Base-by-base conservation (phyloP, 2,888 invertebrate species). In the Tipula vernalis region DNA sequence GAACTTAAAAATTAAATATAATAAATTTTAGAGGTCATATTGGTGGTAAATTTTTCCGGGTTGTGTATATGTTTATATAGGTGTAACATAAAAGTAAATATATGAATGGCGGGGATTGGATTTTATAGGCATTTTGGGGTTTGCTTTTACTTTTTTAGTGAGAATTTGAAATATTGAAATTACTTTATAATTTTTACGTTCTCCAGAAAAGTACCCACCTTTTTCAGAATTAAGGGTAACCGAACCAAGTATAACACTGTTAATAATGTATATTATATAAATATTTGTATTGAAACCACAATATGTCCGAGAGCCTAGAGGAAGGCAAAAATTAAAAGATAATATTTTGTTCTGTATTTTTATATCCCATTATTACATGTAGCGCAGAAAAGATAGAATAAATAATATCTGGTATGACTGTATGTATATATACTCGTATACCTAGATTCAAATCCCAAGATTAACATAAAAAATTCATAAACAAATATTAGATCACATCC, bases 401-500 rank as follows among this genome's bases (percentile, higher is more conserved):
- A 57, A 57, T 57, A 57, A 57, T 57, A 57, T 57, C 15, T 57
- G 15, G 15, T 57, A 57, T 15, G 15, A 15, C 15, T 57, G 5
- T 15, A 57, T 57, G 15, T 15, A n/a, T 12, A 44, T 10, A 71
- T 28, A 15, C n/a, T n/a, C 1, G 10, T 18, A 71, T 28, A 71
- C 71, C 71, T 71, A 71, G 28, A 71, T 71, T 28, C 28, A 71
- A 71, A 71, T 71, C 71, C 71, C 71, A 71, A 71, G 71, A 28
- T 71, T 71, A 71, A 18, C 71, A 71, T 71, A 71, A 71, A 71
- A 71, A 71, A 71, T 71, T 71, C 71, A 71, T 71, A 71, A 71
- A 71, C 71, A 71, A 71, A 71, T 71, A 71, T 71, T 71, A 71
- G 71, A 71, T 71, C 71, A 71, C 71, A 71, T 71, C 71, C 71